Evolutionary conservation across 1,140 invertebrate genomes (phyloP), one percentile per base, ranked within the genome.

Genomic region (Papilio polyxenes): DNA sequence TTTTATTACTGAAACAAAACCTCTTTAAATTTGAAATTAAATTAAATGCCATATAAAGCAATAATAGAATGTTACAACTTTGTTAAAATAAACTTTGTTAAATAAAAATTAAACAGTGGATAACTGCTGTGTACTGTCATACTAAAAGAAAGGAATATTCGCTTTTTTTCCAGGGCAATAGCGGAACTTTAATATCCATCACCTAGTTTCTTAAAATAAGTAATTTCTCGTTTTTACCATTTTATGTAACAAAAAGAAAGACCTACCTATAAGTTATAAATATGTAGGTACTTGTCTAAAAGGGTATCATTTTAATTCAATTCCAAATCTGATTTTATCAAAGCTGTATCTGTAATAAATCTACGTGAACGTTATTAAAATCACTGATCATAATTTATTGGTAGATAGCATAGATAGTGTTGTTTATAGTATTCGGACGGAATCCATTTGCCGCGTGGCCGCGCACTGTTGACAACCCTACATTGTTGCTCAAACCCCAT

Each of bases 381-480:
- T 76, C 75, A 76, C 23, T 59, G 53, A 59, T 80, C 40, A 80
- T 80, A 48, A 80, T 80, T 65, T 80, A 80, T 65, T 48, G n/a
- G 37, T 37, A 80, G 78, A 80, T 40, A 80, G 62, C 51, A 59
- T 31, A 62, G 77, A 79, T 62, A 53, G 77, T n/a, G 51, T 79
- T 44, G 65, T 72, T 72, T 37, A 37, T 72, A 72, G 23, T 17
- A n/a, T 80, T 80, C 37, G 59, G 59, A 44, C 40, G 31, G 44
- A 69, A 80, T 80, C 78, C 56, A 80, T 80, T 80, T 80, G 59
- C 78, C 78, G 78, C 78, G 37, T 80, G 78, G 78, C n/a, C 78
- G 78, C 78, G 37, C 53, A 79, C 62, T 65, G 78, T 80, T 37
- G 78, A 80, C 78, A 80, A 69, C 78, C 78, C 59, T 80, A 80